Conservation (phyloP, 1,140 invertebrate species). For the Drosophila albomicans region DNA sequence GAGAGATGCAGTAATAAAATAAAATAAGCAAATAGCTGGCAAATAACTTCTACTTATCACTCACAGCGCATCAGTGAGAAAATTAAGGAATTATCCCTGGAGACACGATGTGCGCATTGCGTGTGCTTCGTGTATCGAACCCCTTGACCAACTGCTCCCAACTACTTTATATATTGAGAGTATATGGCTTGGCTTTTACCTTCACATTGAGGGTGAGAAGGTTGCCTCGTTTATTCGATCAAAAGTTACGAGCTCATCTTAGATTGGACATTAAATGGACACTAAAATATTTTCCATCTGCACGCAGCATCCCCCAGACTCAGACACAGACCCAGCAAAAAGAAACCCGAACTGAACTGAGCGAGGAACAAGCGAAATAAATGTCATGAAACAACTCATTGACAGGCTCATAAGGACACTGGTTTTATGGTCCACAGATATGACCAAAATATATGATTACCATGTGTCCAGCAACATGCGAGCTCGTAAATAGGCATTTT, state of each 20-base stretch:
- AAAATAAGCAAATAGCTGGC: conserved; percentile 80
- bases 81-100: conserved; percentile 82
- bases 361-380: conserved; percentile 76
- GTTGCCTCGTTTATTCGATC: conserved; percentile 80
- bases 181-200: conserved; percentile 37
- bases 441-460: conserved; percentile 85
- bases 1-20: conserved; percentile 67
- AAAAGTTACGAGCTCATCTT: conserved; percentile 85
- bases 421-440: conserved; percentile 85
- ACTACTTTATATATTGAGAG: conserved; percentile 6
- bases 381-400: conserved; percentile 85
- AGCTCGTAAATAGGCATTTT: conserved; percentile 85
- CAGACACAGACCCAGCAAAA: background rate
- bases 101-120: conserved; percentile 51
- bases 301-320: conserved; percentile 65
- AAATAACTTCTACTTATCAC: conserved; percentile 84
- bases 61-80: conserved; percentile 71
- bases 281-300: conserved; percentile 84
- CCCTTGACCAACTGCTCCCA: conserved; percentile 39
- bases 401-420: conserved; percentile 85
- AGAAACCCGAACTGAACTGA: conserved; percentile 1
- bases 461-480: conserved; percentile 83
- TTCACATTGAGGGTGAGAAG: conserved; percentile 19
- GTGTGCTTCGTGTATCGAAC: conserved; percentile 45
- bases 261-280: conserved; percentile 85